A percentile compares a stretch with the other conserved stretches of the same genome.
These are phyloP conservation scores for Cyphomyrus discorhynchus DNA, from an alignment of 2,113 vertebrate species.

Conservation along the genomic window DNA sequence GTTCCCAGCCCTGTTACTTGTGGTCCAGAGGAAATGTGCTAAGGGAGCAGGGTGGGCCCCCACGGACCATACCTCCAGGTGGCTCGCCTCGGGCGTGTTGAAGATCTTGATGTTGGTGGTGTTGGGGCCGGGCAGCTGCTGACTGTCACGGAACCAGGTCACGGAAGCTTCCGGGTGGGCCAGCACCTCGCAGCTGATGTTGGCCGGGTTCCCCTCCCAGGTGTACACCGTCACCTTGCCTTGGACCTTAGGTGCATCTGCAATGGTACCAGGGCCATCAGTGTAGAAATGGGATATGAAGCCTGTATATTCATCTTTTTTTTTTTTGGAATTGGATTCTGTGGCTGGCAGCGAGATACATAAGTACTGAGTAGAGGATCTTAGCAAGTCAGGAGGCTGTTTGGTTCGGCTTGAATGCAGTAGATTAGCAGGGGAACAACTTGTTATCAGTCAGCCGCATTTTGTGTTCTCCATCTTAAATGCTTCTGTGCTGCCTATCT, in stretches of 20 bases:
- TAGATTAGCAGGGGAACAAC: background rate
- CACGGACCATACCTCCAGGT: conserved; percentile 73
- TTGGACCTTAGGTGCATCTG: conserved; percentile 89
- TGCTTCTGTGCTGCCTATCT: background rate
- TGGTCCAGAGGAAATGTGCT: background rate
- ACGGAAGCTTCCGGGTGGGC: conserved; percentile 82
- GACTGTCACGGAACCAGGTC: conserved; percentile 83
- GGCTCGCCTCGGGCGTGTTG: conserved; percentile 70
- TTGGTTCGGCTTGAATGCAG: background rate
- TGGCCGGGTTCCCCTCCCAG: conserved; percentile 91
- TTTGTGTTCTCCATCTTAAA: background rate
- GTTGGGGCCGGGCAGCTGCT: conserved; percentile 81
- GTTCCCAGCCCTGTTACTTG: background rate
- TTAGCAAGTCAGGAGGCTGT: background rate
- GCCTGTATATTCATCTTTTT: background rate
- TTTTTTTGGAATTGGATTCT: background rate
- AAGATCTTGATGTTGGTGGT: conserved; percentile 86
- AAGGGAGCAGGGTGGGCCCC: background rate
- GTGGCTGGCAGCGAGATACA: background rate
- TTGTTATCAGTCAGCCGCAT: background rate
- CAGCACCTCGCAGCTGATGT: conserved; percentile 89
- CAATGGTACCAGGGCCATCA: conserved; percentile 22
- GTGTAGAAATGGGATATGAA: background rate
- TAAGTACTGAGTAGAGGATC: background rate
- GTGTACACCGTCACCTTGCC: conserved; percentile 77